Percentiles rank a stretch among this genome's conserved stretches.
Evolutionary conservation across 2,888 invertebrate species (phyloP).

Genomic region (Perithous albicinctus): DNA sequence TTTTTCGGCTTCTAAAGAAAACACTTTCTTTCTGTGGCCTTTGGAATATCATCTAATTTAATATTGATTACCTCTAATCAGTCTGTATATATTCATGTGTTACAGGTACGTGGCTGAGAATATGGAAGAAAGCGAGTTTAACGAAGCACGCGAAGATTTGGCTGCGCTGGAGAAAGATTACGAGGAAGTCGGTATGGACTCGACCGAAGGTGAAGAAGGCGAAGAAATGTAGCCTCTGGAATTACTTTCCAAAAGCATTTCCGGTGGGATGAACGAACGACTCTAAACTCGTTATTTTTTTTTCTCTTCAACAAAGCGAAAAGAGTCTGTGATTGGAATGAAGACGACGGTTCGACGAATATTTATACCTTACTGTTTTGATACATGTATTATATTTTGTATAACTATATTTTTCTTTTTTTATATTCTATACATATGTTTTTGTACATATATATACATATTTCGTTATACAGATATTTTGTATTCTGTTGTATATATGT

Average conservation of each 20-base stretch:
- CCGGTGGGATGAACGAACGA: slow-evolving; percentile 62
- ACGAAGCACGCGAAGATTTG: slow-evolving; percentile 85
- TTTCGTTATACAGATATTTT: slow-evolving; percentile 41
- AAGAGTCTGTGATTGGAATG: background rate
- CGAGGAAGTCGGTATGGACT: slow-evolving; percentile 95
- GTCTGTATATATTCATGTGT: background rate
- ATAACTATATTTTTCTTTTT: background rate
- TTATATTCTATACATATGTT: slow-evolving; percentile 39
- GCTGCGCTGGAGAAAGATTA: slow-evolving; percentile 94
- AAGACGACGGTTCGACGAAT: background rate
- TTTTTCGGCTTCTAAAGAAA: background rate
- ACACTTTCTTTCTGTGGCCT: background rate
- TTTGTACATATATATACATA: no score
- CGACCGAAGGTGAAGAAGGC: slow-evolving; percentile 92
- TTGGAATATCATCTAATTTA: background rate
- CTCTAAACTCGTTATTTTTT: slow-evolving; percentile 15
- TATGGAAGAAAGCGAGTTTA: slow-evolving; percentile 79
- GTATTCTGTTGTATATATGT: slow-evolving; percentile 5
- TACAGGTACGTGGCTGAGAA: slow-evolving; percentile 76
- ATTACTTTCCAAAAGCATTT: background rate
- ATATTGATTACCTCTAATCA: background rate
- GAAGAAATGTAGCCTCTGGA: slow-evolving; percentile 85
- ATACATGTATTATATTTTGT: slow-evolving; percentile 8
- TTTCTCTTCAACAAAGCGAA: background rate
- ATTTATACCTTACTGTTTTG: slow-evolving; percentile 9